A percentile compares a stretch with the other conserved stretches of the same genome.
phyloP scores from a whole-genome alignment of 2,888 invertebrate genomes.

The Eudasyphora cyanicolor region DNA sequence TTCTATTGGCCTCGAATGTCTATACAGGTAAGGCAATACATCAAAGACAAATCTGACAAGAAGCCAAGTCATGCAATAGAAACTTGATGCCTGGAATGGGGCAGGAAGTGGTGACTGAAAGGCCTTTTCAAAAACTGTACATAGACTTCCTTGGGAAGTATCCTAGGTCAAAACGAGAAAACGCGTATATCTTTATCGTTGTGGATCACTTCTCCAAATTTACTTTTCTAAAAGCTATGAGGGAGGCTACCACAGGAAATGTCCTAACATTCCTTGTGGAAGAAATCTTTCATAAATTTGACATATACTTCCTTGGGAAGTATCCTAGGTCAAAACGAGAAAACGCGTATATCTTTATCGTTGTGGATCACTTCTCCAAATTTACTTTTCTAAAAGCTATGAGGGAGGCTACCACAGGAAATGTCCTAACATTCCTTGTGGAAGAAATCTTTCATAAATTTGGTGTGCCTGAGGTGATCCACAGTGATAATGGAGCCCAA shows the following conservation, averaged over 20 bases:
- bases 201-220: neutral
- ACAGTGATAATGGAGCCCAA: too few species aligned
- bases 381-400: too few species aligned
- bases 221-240: too few species aligned
- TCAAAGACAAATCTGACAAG: neutral
- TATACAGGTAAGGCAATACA: neutral
- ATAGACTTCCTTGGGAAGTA: neutral
- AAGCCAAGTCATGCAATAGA: neutral
- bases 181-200: neutral
- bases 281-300: neutral
- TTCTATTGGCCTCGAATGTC: neutral
- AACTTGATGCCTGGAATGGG: neutral
- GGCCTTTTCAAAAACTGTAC: slow-evolving; percentile 1
- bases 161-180: neutral
- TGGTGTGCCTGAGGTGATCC: too few species aligned
- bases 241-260: too few species aligned
- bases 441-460: slow-evolving; percentile 11
- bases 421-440: too few species aligned
- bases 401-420: too few species aligned
- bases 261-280: too few species aligned
- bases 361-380: neutral
- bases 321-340: neutral
- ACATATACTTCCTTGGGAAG: neutral
- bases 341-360: neutral
- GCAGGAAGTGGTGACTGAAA: neutral